Base-by-base conservation (phyloP, 2,888 invertebrate genomes). In the Lutraria lutraria region DNA sequence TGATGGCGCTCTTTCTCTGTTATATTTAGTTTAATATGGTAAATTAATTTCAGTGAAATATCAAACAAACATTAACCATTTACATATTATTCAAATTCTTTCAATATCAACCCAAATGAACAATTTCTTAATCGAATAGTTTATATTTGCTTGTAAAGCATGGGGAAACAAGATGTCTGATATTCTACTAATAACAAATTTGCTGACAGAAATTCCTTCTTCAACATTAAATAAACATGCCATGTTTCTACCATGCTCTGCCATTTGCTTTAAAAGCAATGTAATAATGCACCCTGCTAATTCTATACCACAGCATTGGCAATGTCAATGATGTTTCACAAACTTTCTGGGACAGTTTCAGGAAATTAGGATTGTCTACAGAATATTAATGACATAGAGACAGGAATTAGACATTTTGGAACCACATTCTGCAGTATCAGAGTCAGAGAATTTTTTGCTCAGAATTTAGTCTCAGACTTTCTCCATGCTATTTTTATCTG, bases 281-380 rank as follows among this genome's bases (percentile, higher is more conserved):
- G 43, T 43, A 43, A 43, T 21, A 68, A 68, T 68, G 25, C n/a
- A 25, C 63, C 12, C 12, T 25, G 21, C 12, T 68, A 25, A 68
- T 68, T 68, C 63, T 25, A 25, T 68, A 25, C 63, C 63, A 68
- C 43, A 10, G 25, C 25, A 68, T 68, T 25, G 63, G 43, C 25
- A 19, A 68, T 25, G 8, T 76, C 31, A 31, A 34, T 76, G 19
- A 76, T 76, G 76, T 76, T 76, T 34, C 76, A 12, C 31, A 10
- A n/a, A 19, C 15, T 76, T 76, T 34, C 76, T 76, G 34, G 34
- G 76, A 76, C 76, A 76, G 16, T 76, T 76, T 34, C 76, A 76
- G 76, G 76, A 76, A 34, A 76, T 76, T 76, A 76, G 76, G 25
- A 34, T 25, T 76, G 76, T 76, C 34, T 76, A 76, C 19, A 76